These are phyloP conservation scores for Odontophorus gujanensis DNA, from an alignment of 2,113 vertebrate genomes.

Conservation along the genomic window DNA sequence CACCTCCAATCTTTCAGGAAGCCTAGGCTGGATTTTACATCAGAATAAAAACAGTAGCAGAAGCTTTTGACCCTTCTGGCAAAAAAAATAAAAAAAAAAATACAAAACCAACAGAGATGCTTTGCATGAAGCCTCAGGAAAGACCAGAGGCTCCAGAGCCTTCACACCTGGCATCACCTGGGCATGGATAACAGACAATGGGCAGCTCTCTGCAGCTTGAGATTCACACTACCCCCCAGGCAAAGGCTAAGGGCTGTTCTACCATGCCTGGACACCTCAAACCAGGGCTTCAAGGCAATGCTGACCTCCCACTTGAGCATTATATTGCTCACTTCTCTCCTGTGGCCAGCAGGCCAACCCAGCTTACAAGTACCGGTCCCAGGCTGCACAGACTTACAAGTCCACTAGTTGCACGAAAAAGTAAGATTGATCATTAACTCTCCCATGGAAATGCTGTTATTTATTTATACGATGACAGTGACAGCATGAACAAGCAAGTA, in stretches of 20 bases:
- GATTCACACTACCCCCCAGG: not conserved
- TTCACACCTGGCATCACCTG: rapidly evolving
- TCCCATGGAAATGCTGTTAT: not conserved
- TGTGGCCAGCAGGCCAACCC: not conserved
- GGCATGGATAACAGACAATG: not conserved
- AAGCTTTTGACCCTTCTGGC: not conserved
- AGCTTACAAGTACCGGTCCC: not conserved
- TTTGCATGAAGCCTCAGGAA: not conserved
- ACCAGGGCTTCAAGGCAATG: not conserved
- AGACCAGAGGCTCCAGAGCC: not conserved
- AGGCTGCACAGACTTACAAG: not conserved
- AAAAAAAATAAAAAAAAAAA: not conserved
- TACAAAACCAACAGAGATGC: not conserved
- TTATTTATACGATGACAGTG: not conserved
- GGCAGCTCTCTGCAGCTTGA: not conserved
- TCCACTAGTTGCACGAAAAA: not conserved
- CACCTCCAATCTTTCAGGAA: not conserved
- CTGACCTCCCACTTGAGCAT: rapidly evolving
- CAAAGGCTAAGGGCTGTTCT: not conserved
- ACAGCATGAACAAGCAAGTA: not conserved
- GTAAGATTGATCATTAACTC: not conserved
- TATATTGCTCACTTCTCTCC: rapidly evolving
- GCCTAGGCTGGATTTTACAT: not conserved
- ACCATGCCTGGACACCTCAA: not conserved
- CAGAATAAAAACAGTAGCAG: not conserved